These are phyloP conservation scores for Salvator merianae DNA, from an alignment of 2,113 vertebrate species.

Conservation along the genomic window DNA sequence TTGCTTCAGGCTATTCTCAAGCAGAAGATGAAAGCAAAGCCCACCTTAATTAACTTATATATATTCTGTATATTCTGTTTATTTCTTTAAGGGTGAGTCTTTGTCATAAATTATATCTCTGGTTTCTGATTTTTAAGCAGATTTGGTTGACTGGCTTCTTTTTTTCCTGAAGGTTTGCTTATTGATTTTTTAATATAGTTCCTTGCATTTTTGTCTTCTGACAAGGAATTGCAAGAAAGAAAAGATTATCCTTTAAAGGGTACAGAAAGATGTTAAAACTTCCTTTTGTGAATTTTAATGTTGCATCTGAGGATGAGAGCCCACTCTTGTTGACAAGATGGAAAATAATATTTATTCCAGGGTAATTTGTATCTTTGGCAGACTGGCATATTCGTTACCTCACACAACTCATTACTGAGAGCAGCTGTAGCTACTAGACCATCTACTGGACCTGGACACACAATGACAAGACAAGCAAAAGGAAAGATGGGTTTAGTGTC, in stretches of 20 bases:
- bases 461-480: not conserved
- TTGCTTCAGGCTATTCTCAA: too few relatives aligned
- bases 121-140: too few relatives aligned
- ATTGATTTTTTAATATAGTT: too few relatives aligned
- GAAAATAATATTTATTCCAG: not conserved
- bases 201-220: too few relatives aligned
- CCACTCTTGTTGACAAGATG: not conserved
- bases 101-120: too few relatives aligned
- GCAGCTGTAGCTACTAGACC: not conserved
- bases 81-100: too few relatives aligned
- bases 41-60: too few relatives aligned
- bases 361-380: not conserved
- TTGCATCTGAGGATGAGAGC: not conserved
- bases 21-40: too few relatives aligned
- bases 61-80: too few relatives aligned
- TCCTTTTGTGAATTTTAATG: not conserved
- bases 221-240: too few relatives aligned
- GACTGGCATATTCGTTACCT: not conserved
- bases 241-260: not conserved
- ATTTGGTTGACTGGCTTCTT: too few relatives aligned
- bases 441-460: not conserved
- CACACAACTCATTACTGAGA: not conserved
- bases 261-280: not conserved
- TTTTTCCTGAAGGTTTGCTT: too few relatives aligned
- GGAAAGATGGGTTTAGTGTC: not conserved